Conservation (phyloP, 2,888 invertebrate genomes). For the Meliscaeva auricollis region DNA sequence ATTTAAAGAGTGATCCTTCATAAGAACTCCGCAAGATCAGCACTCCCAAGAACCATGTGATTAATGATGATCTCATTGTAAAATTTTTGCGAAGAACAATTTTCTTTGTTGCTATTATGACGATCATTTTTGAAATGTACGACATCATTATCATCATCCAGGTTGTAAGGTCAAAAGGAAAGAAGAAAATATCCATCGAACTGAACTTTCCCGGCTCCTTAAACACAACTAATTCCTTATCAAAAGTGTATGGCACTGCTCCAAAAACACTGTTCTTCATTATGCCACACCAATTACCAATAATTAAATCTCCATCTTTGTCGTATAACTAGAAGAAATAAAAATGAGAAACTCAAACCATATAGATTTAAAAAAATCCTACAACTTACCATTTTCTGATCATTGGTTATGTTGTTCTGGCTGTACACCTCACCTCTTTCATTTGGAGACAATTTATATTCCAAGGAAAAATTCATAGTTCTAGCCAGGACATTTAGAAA, state of each 20-base stretch:
- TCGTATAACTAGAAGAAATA: slow-evolving; percentile 1
- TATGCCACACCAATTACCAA: background rate
- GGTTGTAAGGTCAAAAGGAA: background rate
- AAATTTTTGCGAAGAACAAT: background rate
- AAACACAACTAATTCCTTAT: background rate
- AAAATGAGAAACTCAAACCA: background rate
- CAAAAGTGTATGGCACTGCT: background rate
- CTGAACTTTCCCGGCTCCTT: background rate
- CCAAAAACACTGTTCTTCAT: background rate
- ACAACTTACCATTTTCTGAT: background rate
- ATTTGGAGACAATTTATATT: background rate
- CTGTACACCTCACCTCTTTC: background rate
- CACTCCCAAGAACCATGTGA: background rate
- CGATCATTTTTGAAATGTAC: background rate
- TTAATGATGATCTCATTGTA: background rate
- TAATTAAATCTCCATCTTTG: background rate
- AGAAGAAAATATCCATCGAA: background rate
- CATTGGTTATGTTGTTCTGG: background rate
- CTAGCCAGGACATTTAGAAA: background rate
- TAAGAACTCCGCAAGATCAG: background rate
- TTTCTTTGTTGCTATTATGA: background rate
- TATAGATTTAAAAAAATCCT: background rate
- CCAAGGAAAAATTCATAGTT: background rate
- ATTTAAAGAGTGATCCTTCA: slow-evolving; percentile 11
- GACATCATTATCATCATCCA: background rate